Evolutionary conservation across 2,113 vertebrate genomes (phyloP), one percentile per base, ranked within the genome.

Genomic region (Elephantulus edwardii): DNA sequence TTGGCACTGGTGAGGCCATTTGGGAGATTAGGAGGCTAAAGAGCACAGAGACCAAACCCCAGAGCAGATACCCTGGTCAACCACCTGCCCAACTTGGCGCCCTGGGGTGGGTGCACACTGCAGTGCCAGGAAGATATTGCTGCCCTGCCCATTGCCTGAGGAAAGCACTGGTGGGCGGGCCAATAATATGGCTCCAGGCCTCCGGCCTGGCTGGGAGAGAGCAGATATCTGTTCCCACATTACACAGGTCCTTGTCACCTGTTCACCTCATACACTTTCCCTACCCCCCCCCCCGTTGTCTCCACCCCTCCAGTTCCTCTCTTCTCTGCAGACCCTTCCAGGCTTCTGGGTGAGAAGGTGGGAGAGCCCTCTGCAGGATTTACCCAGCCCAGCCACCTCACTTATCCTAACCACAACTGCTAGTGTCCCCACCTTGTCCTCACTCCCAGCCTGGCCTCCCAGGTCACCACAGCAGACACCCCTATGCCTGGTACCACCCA

Each of bases 61-160:
- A 6, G 24, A 54, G 75, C 38, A 30, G 42, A 54, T 35, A 40
- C 19, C 70, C 38, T 35, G 48, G 40, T 33, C 64, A 50, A 38
- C 40, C 48, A 64, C 22, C 28, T 28, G 22, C 42, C 8, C 26
- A 38, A 22, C 24, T 7, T 44, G 7, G 35, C 28, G 13, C 56
- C 44, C 3, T 13, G 2, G 4, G 38, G 3, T 16, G 6, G 8
- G 24, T 0, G 1, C 38, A 46, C 28, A 54, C 12, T 42, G 5
- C 5, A 44, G n/a, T 9, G 74, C 26, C 20, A 71, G 64, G 24
- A 60, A 22, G 78, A 50, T 58, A 60, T 40, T 22, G 12, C 40
- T 4, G 22, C 22, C 13, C 5, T 33, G 30, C n/a, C n/a, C n/a
- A n/a, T n/a, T n/a, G n/a, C n/a, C n/a, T n/a, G n/a, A n/a, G 12